phyloP scores from a whole-genome alignment of 2,797 vertebrate species.

The Neostethus bicornis region DNA sequence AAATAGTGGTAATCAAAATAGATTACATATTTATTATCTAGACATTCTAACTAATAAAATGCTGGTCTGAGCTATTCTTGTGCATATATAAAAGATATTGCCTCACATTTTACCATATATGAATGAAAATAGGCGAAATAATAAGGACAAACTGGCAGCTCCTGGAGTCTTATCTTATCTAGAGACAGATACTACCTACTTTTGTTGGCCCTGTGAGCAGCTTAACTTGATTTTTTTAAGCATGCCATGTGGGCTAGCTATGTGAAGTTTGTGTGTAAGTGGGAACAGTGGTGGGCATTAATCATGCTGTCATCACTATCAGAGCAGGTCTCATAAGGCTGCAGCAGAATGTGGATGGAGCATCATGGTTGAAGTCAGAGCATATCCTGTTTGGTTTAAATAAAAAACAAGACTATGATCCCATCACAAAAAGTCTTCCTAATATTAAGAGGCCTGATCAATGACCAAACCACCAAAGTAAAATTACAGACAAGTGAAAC shows the following conservation, averaged over 20 bases:
- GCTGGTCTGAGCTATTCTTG: too few species aligned
- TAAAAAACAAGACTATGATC: conserved; percentile 27
- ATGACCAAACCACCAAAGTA: conserved; percentile 4
- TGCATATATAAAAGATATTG: too few species aligned
- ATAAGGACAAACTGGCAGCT: neutral
- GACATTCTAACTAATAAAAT: too few species aligned
- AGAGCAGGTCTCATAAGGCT: conserved; percentile 41
- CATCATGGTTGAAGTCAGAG: conserved; percentile 58
- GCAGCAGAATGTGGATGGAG: conserved; percentile 39
- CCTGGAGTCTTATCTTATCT: conserved; percentile 32
- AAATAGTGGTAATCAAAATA: too few species aligned
- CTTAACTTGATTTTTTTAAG: conserved; percentile 50
- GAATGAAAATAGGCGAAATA: too few species aligned
- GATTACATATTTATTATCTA: neutral
- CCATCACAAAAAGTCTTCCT: conserved; percentile 11
- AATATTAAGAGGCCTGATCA: conserved; percentile 15
- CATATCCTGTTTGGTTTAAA: conserved; percentile 30
- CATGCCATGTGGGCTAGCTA: conserved; percentile 30
- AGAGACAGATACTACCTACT: conserved; percentile 25
- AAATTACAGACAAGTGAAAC: conserved; percentile 14
- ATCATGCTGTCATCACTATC: conserved; percentile 79
- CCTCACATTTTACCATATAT: too few species aligned
- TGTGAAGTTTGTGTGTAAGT: conserved; percentile 51
- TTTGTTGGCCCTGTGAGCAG: conserved; percentile 28
- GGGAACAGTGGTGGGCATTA: conserved; percentile 64